phyloP scores from a whole-genome alignment of 2,113 vertebrate genomes.

The Nothocercus nigrocapillus region DNA sequence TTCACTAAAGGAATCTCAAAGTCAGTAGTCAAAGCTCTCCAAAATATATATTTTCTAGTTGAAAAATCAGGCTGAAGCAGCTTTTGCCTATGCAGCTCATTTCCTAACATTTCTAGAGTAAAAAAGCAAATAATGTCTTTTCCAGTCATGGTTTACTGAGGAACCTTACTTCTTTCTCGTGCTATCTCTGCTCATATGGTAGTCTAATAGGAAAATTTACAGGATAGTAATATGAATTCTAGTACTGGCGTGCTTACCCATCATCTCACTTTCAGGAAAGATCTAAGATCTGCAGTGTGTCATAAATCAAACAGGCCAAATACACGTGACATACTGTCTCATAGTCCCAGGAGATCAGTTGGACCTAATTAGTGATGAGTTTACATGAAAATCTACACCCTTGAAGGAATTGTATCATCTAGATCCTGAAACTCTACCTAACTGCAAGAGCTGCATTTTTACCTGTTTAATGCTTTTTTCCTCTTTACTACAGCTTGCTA shows the following conservation, averaged over 20 bases:
- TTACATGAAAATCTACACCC: background rate
- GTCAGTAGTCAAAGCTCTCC: too few species aligned
- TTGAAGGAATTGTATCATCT: background rate
- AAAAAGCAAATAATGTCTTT: background rate
- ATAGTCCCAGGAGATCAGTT: too few species aligned
- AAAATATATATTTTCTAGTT: background rate
- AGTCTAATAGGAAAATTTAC: background rate
- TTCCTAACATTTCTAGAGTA: background rate
- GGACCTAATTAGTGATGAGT: background rate
- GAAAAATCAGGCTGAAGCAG: background rate
- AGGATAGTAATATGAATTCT: background rate
- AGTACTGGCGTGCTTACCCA: background rate
- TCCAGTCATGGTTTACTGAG: background rate
- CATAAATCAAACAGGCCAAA: background rate
- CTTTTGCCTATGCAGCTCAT: background rate
- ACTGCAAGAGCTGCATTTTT: background rate
- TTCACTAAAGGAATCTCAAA: background rate
- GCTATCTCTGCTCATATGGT: background rate
- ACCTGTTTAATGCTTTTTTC: background rate
- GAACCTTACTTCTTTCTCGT: background rate
- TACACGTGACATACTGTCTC: background rate
- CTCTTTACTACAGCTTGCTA: background rate
- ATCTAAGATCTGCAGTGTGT: background rate
- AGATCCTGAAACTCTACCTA: background rate
- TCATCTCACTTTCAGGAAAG: background rate